Evolutionary conservation across 2,888 invertebrate species (phyloP), one percentile per base, ranked within the genome.

Genomic region (Cancer borealis): DNA sequence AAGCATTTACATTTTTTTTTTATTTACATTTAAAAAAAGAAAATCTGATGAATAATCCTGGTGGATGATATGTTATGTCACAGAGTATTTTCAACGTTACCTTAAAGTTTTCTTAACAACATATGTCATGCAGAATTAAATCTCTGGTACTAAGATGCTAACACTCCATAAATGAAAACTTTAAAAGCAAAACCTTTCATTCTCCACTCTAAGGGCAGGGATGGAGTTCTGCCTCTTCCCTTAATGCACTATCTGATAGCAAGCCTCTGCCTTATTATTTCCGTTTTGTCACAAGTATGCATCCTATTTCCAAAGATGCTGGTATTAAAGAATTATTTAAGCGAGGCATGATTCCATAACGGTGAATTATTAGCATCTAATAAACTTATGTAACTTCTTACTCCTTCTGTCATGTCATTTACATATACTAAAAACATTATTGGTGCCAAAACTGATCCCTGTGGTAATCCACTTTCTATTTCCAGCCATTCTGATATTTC

Each of bases 51-150:
- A 39, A 30, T 39, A 39, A 30, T 84, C 84, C 84, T 39, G 84
- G 84, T 84, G 84, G 84, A 84, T 84, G 84, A 39, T 84, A 84
- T 84, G 84, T 84, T 84, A 84, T 39, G 84, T 84, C 84, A 79
- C 73, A 84, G 39, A 84, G 84, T 26, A 84, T 84, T 84, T 39
- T 84, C 39, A 84, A 39, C 14, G n/a, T 84, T 10, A 12, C 30
- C 39, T 30, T 84, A 84, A 39, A 84, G 39, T 39, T 84, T 39
- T 39, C 14, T 84, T 30, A 84, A 84, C 39, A 66, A 66, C 17
- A 21, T 66, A 17, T 84, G 12, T 14, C 84, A 84, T 84, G 84
- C 84, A 84, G 73, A 79, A 79, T 79, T 8, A 79, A 79, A 79
- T 3, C 26, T 26, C 39, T 84, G 39, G 14, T 84, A n/a, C 84